phyloP scores from a whole-genome alignment of 2,888 invertebrate species.

The Drosophila buzzatii region DNA sequence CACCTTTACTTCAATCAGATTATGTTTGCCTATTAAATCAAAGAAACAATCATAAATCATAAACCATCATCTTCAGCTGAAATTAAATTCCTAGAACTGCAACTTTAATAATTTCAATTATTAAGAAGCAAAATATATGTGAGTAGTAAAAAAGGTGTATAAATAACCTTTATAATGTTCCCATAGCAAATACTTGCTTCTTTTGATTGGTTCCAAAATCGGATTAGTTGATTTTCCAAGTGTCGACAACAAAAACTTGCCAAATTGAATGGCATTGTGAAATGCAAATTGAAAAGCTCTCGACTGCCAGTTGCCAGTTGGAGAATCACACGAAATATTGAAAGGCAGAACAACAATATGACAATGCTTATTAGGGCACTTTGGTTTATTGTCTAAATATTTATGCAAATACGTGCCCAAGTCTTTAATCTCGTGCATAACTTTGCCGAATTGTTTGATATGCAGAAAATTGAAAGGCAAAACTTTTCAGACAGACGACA shows the following conservation, averaged over 20 bases:
- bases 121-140: not conserved
- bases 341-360: slow-evolving; percentile 2
- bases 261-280: slow-evolving; percentile 51
- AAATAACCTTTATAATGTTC: not conserved
- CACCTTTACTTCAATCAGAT: no score
- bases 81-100: not conserved
- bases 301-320: slow-evolving; percentile 26
- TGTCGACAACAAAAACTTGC: slow-evolving; percentile 33
- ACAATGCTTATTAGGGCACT: slow-evolving; percentile 48
- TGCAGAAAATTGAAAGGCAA: slow-evolving; percentile 76
- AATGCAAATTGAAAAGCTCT: slow-evolving; percentile 62
- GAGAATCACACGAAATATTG: slow-evolving; percentile 54
- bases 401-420: slow-evolving; percentile 77
- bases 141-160: not conserved
- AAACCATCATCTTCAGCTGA: not conserved
- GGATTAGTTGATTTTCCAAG: slow-evolving; percentile 8
- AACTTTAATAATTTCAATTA: not conserved
- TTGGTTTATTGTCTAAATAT: slow-evolving; percentile 65
- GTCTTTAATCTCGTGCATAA: slow-evolving; percentile 67
- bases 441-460: slow-evolving; percentile 65
- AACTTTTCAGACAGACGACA: slow-evolving; percentile 57
- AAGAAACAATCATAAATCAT: not conserved
- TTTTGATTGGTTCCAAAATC: slow-evolving; percentile 10
- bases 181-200: not conserved
- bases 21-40: not conserved